Base-by-base conservation (phyloP, 2,888 invertebrate species). In the Caenorhabditis panamensis region DNA sequence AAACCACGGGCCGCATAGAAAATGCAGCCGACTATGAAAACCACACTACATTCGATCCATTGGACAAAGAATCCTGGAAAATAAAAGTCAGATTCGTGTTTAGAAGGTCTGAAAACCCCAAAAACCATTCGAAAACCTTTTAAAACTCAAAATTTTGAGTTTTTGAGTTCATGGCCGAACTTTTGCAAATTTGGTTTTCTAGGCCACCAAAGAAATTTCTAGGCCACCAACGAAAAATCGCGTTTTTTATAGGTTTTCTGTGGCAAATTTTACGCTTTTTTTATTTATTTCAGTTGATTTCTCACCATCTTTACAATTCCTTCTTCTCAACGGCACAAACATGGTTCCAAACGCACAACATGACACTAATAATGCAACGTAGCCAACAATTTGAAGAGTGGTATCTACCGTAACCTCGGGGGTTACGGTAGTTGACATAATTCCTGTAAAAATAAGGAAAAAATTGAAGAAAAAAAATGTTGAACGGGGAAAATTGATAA, bases 11-110 rank as follows among this genome's bases (percentile, higher is more conserved):
- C 79, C 11, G 61, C 72, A 62, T 88, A 87, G 71, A 89, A 86
- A 18, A 86, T 78, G 61, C 86, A 84, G 18, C 89, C 89, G 44
- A 86, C 67, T 8, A 88, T 79, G 75, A 89, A 89, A 1, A 89
- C 88, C 0, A 88, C 85, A 6, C 86, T 63, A 62, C 89, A 89
- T 51, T 89, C 86, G 11, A 89, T 82, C 88, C 88, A 89, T 78
- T 89, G 89, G 1, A 89, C 88, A 59, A 89, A 89, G 36, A 89
- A 82, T 2, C 89, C 89, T 88, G 44, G 5, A 66, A 9, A 24
- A 47, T 26, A 28, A 22, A n/a, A n/a, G n/a, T n/a, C n/a, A n/a
- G n/a, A n/a, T n/a, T n/a, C 9, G 31, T 6, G 31, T 31, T 31
- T 9, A 31, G 31, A 4, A 31, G 5, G 31, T 31, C 9, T 31